These are phyloP conservation scores for Potorous gilbertii DNA, from an alignment of 2,797 vertebrate species.

Conservation along the genomic window DNA sequence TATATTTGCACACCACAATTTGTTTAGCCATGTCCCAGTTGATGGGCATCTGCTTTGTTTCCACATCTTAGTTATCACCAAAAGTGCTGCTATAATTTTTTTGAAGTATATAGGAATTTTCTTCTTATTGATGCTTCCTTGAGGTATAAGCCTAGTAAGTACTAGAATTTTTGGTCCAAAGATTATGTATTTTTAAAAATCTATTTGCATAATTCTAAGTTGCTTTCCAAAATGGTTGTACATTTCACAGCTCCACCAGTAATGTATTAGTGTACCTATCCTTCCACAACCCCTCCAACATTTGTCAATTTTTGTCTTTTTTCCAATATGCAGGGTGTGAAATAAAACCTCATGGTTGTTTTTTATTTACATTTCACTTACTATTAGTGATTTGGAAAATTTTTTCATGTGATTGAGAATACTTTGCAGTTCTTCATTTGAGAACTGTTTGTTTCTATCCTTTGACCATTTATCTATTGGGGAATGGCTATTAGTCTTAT, in stretches of 20 bases:
- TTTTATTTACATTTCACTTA: neutral
- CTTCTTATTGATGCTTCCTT: neutral
- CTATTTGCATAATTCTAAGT: neutral
- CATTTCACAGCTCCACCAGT: neutral
- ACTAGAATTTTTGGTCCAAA: neutral
- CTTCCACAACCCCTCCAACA: neutral
- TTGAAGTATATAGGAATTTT: neutral
- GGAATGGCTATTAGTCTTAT: neutral
- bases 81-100: neutral
- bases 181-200: neutral
- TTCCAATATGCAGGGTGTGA: neutral
- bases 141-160: neutral
- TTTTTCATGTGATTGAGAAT: neutral
- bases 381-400: neutral
- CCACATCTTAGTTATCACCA: neutral
- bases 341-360: neutral
- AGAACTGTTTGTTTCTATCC: neutral
- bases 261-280: neutral
- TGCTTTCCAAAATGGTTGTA: neutral
- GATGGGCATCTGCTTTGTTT: neutral
- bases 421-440: neutral
- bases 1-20: neutral
- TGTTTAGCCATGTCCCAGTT: neutral
- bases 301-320: neutral
- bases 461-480: neutral